Evolutionary conservation across 2,888 invertebrate genomes (phyloP), one percentile per base, ranked within the genome.

Genomic region (Cephus runcator): DNA sequence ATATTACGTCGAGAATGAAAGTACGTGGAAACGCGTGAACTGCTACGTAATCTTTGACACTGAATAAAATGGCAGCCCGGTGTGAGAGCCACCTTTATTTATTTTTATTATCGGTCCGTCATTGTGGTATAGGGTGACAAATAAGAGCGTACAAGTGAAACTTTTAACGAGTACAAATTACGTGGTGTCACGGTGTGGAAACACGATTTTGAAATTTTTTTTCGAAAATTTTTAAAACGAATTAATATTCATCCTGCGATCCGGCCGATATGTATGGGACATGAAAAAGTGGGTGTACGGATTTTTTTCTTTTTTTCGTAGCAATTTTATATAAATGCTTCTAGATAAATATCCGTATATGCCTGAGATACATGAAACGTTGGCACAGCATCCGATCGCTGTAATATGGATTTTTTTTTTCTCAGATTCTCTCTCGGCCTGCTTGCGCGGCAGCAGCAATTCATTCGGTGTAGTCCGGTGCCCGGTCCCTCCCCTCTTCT

Each of bases 381-480:
- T 73, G 81, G 75, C 75, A 34, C 77, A 80, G 69, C 80, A 75
- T 35, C 69, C 56, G 80, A 78, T 80, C 83, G 79, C 80, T 79
- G 81, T 56, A 56, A 56, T 56, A 56, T 56, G 23, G 23, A 56
- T 23, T 23, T 56, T 56, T 56, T 56, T 23, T 35, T 35, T 35
- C 12, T 56, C 15, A 23, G 56, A 56, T 56, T 56, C 56, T 71
- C 11, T n/a, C 12, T 71, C 71, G 71, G 71, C 69, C 84, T 79
- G 79, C 81, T 80, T 77, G 79, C 81, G 85, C 85, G 85, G 86
- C 83, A 81, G 82, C 82, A 83, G 84, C 88, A 88, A 88, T 88
- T 88, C 87, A 88, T 88, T 88, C 86, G 85, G 87, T 86, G 85
- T 85, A 86, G 83, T 83, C 84, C 84, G 85, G 81, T 85, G 81